Evolutionary conservation across 2,113 vertebrate species (phyloP).

Genomic region (Paracanthobrama guichenoti): DNA sequence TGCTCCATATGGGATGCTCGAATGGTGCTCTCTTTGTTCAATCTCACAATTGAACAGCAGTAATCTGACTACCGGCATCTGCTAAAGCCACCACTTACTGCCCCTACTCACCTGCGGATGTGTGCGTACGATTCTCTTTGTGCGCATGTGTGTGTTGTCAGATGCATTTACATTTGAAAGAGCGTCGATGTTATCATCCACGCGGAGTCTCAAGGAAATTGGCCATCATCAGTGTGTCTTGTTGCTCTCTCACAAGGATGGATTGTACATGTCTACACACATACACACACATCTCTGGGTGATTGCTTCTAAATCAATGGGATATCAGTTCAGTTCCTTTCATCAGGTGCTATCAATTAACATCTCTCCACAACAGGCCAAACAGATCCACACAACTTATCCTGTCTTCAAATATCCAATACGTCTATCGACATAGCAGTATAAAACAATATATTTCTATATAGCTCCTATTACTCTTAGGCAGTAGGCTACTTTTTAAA

Average conservation of each 20-base stretch:
- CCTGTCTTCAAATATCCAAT: background rate
- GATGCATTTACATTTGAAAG: constrained; percentile 50
- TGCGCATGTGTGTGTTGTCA: constrained; percentile 33
- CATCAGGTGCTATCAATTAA: constrained; percentile 9
- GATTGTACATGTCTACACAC: constrained; percentile 31
- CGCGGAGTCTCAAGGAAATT: constrained; percentile 45
- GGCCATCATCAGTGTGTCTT: constrained; percentile 39
- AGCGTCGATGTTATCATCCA: constrained; percentile 21
- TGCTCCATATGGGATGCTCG: constrained; percentile 19
- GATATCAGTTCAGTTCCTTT: constrained; percentile 34
- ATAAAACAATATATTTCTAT: background rate
- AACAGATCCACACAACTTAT: background rate
- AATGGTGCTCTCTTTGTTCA: constrained; percentile 31
- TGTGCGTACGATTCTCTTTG: background rate
- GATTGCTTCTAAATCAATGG: constrained; percentile 23
- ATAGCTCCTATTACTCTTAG: background rate
- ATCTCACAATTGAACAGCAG: constrained; percentile 41
- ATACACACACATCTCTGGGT: constrained; percentile 10
- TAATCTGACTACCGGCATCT: constrained; percentile 51
- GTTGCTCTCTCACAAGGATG: constrained; percentile 8
- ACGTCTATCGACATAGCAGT: background rate
- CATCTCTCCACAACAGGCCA: background rate
- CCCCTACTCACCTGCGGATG: constrained; percentile 35
- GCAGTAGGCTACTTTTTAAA: background rate
- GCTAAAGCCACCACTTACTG: constrained; percentile 25